Evolutionary conservation across 2,797 vertebrate species (phyloP), one percentile per base, ranked within the genome.

Genomic region (Coilia nasus): DNA sequence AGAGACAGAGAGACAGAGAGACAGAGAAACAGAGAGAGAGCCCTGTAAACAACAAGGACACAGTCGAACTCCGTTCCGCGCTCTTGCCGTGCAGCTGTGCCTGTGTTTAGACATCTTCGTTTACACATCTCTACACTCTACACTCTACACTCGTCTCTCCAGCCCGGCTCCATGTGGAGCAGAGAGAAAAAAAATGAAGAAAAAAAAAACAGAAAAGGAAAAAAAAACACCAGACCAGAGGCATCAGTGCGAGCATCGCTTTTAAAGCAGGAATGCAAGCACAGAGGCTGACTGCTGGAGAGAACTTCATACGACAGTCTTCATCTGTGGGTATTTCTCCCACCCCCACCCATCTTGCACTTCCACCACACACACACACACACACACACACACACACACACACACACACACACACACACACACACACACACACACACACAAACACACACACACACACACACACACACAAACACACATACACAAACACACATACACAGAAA

Each of bases 231-330:
- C 25, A 67, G 4, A 64, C 28, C 25, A 67, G 64, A 71, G 31
- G 11, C 64, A 31, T 71, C 28, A 71, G 64, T 14, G 31, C 64
- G 15, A 71, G 64, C 64, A 71, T 71, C 64, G 15, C 21, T 71
- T 71, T 71, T 14, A 35, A 71, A 31, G 64, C 12, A 31, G 64
- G 25, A 71, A 71, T 12, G 50, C 6, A 54, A 15, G 28, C 25
- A 71, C 64, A 35, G 28, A 71, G 64, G 28, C 64, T 31, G 12
- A 14, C 14, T 15, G 64, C 64, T 17, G 28, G 5, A 71, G 28
- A 71, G 64, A 71, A 71, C 64, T 71, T 71, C 25, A 71, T 71
- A 71, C 31, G 64, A 71, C 64, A 71, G 64, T 71, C 64, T 71
- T 71, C 64, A 28, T 31, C 64, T 71, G 28, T 31, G 25, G 28